Conservation (phyloP, 2,113 vertebrate species). For the Hippolais icterina region DNA sequence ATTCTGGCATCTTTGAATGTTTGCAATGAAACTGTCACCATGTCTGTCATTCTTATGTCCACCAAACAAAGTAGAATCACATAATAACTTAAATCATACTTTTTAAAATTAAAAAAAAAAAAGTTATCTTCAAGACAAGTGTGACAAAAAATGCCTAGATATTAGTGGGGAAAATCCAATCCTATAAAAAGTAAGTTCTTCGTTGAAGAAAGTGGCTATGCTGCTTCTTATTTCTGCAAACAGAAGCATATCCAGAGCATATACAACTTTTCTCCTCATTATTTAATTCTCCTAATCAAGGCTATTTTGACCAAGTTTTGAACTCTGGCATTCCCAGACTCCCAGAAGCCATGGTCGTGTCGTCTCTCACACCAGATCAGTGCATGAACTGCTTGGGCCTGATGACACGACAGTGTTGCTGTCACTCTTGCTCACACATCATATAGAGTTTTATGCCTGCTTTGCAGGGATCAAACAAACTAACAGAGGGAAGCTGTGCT, state of each 20-base stretch:
- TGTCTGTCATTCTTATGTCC: not conserved
- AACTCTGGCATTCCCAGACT: not conserved
- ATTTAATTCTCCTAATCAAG: not conserved
- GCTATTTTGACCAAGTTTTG: not conserved
- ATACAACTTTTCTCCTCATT: not conserved
- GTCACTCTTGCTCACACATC: not conserved
- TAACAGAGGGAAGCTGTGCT: not conserved
- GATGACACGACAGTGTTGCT: not conserved
- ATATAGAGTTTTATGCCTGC: not conserved
- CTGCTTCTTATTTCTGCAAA: not conserved
- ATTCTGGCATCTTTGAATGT: not conserved
- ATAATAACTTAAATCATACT: not conserved
- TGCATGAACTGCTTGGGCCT: not conserved
- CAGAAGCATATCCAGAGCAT: not conserved
- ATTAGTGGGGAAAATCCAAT: not conserved
- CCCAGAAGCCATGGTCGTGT: fast-evolving
- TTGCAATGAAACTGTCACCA: not conserved
- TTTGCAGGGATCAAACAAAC: not conserved
- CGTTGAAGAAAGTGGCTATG: not conserved
- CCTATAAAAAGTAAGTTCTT: not conserved
- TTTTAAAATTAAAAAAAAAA: not conserved
- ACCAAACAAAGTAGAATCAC: not conserved
- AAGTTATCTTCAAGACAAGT: not conserved
- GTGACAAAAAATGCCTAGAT: not conserved
- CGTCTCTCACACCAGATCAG: not conserved